Evolutionary conservation across 1,140 invertebrate genomes (phyloP), one percentile per base, ranked within the genome.

Genomic region (Calycopis cecrops): DNA sequence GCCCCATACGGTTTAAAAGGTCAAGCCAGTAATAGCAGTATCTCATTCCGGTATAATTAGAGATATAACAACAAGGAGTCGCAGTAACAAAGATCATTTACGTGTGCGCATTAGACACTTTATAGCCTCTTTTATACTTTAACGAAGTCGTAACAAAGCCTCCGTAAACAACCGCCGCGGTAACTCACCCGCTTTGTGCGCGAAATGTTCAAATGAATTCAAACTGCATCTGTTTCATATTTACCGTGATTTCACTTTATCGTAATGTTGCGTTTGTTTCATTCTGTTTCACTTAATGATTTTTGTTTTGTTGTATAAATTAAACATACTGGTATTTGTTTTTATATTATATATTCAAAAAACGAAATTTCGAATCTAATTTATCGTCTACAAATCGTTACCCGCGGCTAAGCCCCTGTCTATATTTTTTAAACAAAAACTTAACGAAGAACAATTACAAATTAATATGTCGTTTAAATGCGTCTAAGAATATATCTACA

Each of bases 131-230:
- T 70, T 65, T 68, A 63, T 69, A 60, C 62, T 65, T 64, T 73
- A 73, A 71, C 64, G 73, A 73, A 73, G 63, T 69, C 58, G 57
- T 66, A 73, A 69, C 67, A 66, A 68, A 63, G 59, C 63, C 51
- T 48, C 57, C 65, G 67, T 73, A 71, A 69, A 66, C 58, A 64
- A 65, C 60, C 56, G 52, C 55, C 61, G 61, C 62, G 59, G 66
- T 67, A 67, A 72, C 59, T 65, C 67, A 67, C 65, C 55, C 48
- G 67, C 54, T 65, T 54, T 52, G 57, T 58, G 61, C 65, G 59
- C 59, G 63, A 21, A 53, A 50, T 28, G 21, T 28, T 28, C 40
- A 44, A 44, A 44, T 44, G 40, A 44, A 44, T 44, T 44, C 16
- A 44, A 44, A 44, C 9, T 16, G 40, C 40, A 44, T 16, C 14